Evolutionary conservation across 1,140 invertebrate species (phyloP).

Genomic region (Watersipora subatra): DNA sequence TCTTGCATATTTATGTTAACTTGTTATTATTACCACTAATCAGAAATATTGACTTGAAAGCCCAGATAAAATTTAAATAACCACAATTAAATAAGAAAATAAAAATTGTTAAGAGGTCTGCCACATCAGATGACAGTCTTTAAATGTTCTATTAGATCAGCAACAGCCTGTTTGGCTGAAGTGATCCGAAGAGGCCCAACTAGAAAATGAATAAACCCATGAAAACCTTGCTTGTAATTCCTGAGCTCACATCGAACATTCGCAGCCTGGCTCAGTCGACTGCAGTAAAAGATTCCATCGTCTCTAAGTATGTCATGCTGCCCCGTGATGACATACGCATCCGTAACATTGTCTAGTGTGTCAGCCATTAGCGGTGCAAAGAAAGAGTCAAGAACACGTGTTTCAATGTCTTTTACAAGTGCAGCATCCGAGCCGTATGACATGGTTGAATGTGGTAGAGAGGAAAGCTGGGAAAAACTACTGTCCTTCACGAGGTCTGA

Average conservation of each 20-base stretch:
- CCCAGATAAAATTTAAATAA: too few relatives aligned
- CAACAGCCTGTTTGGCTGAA: slow-evolving; percentile 15
- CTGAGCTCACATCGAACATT: slow-evolving; percentile 19
- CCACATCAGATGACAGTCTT: too few relatives aligned
- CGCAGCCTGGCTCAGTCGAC: slow-evolving; percentile 16
- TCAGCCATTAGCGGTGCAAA: slow-evolving; percentile 8
- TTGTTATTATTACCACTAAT: too few relatives aligned
- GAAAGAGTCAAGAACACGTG: slow-evolving; percentile 4
- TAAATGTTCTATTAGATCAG: slow-evolving; percentile 19
- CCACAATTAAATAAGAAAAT: too few relatives aligned
- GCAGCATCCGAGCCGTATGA: too few relatives aligned
- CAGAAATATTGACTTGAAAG: too few relatives aligned
- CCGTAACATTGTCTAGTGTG: background rate
- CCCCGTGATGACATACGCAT: slow-evolving; percentile 24
- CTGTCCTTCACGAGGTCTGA: too few relatives aligned
- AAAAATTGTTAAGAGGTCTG: too few relatives aligned
- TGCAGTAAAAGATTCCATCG: slow-evolving; percentile 26
- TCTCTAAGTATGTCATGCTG: slow-evolving; percentile 30
- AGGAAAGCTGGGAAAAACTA: too few relatives aligned
- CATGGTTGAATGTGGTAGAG: too few relatives aligned
- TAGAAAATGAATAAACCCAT: slow-evolving; percentile 26
- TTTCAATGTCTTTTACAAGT: too few relatives aligned
- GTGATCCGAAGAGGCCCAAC: slow-evolving; percentile 17
- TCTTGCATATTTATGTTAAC: too few relatives aligned
- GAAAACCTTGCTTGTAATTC: slow-evolving; percentile 24